Percentiles rank a stretch among this genome's conserved stretches.
Conservation (phyloP, 2,797 vertebrate species). For the Psittacula echo region DNA sequence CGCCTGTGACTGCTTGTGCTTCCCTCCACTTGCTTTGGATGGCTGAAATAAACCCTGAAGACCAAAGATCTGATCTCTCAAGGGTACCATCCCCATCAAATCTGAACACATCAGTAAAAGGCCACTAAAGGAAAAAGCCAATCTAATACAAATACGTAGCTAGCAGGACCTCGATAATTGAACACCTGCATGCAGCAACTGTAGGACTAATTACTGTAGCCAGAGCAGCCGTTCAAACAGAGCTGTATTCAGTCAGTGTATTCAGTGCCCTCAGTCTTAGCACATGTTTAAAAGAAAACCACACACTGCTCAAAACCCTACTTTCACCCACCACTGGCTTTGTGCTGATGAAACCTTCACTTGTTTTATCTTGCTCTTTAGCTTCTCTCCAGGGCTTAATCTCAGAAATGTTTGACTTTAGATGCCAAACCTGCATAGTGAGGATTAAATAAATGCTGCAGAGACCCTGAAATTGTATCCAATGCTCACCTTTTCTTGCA, state of each 20-base stretch:
- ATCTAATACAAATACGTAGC: background rate
- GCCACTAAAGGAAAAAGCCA: background rate
- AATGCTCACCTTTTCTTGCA: background rate
- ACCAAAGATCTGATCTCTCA: background rate
- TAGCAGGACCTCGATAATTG: background rate
- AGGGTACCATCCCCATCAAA: background rate
- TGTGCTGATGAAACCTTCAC: background rate
- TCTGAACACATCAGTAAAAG: background rate
- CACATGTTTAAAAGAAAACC: background rate
- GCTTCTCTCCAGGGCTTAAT: background rate
- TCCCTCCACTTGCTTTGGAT: background rate
- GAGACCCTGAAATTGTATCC: background rate
- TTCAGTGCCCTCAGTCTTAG: background rate
- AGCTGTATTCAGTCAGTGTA: background rate
- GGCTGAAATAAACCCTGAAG: background rate
- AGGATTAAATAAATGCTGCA: background rate
- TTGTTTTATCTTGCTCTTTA: background rate
- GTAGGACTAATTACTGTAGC: background rate
- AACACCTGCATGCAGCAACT: background rate
- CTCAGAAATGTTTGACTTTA: background rate
- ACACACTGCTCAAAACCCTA: background rate
- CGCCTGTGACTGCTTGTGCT: accelerated
- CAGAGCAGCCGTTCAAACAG: background rate
- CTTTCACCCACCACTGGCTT: background rate
- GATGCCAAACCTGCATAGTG: background rate